Percentiles rank a stretch among this genome's conserved stretches.
These are phyloP conservation scores for Pao palembangensis DNA, from an alignment of 2,113 vertebrate genomes.

Conservation along the genomic window DNA sequence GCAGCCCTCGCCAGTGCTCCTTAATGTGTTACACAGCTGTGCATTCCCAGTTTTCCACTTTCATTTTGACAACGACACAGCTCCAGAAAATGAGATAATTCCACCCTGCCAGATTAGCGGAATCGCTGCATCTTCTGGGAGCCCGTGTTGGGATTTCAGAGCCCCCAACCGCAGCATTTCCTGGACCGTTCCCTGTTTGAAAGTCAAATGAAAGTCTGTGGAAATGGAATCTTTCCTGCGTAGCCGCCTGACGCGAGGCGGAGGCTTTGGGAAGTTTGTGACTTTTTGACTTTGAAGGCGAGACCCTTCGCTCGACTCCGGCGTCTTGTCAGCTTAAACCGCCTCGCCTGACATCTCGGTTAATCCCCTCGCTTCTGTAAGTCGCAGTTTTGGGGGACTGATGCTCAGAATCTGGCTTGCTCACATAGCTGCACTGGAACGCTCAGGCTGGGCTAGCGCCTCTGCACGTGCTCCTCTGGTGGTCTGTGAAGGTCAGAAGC, in stretches of 20 bases:
- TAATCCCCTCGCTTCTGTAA: slow-evolving; percentile 48
- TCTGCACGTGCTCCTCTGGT: neutral
- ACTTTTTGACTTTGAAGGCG: slow-evolving; percentile 62
- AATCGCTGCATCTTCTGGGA: neutral
- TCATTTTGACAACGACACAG: neutral
- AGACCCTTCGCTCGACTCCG: slow-evolving; percentile 36
- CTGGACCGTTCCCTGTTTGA: neutral
- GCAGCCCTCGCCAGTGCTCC: slow-evolving; percentile 14
- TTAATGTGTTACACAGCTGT: neutral
- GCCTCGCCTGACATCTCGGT: slow-evolving; percentile 43
- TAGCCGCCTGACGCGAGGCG: slow-evolving; percentile 6
- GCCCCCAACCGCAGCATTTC: neutral
- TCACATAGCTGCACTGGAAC: slow-evolving; percentile 14
- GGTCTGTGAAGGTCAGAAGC: no score
- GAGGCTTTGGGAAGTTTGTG: slow-evolving; percentile 33
- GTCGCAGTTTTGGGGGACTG: slow-evolving; percentile 21
- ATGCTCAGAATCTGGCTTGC: neutral
- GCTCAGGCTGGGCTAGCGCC: slow-evolving; percentile 31
- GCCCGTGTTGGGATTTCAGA: slow-evolving; percentile 1
- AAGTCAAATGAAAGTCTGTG: slow-evolving; percentile 47
- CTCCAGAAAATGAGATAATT: slow-evolving; percentile 13
- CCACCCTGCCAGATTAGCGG: slow-evolving; percentile 1
- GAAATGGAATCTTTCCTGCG: slow-evolving; percentile 33
- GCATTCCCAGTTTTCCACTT: neutral
- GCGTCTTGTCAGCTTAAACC: slow-evolving; percentile 52